phyloP scores from a whole-genome alignment of 64 coral and sea anemone genomes.

The Platygyra sinensis region DNA sequence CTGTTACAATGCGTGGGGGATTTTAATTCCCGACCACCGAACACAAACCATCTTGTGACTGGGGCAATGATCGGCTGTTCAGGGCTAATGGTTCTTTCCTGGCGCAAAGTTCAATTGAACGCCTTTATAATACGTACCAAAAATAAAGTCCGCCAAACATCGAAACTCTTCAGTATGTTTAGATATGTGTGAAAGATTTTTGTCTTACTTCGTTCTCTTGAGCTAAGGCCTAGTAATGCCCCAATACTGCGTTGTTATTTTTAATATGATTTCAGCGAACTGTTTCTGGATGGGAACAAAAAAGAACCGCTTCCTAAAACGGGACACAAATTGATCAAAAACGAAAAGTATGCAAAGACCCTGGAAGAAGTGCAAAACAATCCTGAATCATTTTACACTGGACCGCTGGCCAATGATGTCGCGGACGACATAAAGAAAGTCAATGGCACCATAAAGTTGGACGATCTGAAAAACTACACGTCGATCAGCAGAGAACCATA shows the following conservation, averaged over 20 bases:
- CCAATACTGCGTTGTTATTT: background rate
- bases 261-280: constrained; percentile 49
- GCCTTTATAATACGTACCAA: too few species aligned
- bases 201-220: too few species aligned
- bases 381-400: constrained; percentile 79
- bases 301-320: constrained; percentile 25
- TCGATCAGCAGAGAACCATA: background rate
- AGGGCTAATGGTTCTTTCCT: too few species aligned
- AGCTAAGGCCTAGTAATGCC: too few species aligned
- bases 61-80: too few species aligned
- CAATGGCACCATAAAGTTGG: background rate
- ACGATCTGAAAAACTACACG: constrained; percentile 33
- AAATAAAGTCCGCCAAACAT: too few species aligned
- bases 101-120: too few species aligned
- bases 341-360: constrained; percentile 59
- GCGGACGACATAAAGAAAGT: constrained; percentile 11
- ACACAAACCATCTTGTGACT: too few species aligned
- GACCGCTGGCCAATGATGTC: constrained; percentile 54
- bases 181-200: too few species aligned
- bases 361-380: constrained; percentile 62
- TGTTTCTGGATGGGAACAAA: constrained; percentile 63
- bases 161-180: too few species aligned
- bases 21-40: too few species aligned
- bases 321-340: background rate
- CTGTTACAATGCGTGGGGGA: too few species aligned